Evolutionary conservation across 2,888 invertebrate species (phyloP).

Genomic region (Lamproptera curius): DNA sequence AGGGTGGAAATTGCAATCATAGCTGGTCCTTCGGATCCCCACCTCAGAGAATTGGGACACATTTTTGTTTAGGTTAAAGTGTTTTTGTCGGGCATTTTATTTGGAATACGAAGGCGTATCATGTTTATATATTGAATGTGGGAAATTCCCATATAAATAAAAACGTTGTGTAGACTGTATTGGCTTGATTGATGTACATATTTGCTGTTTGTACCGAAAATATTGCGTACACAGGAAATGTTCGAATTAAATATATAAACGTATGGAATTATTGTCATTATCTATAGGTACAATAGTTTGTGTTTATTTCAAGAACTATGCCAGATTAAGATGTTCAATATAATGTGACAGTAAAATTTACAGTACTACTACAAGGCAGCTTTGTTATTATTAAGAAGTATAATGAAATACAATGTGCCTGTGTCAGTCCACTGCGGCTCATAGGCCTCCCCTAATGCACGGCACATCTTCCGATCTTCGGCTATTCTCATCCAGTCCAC

Average conservation of each 20-base stretch:
- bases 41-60: slow-evolving; percentile 41
- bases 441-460: too few relatives aligned
- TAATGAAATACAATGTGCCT: too few relatives aligned
- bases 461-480: too few relatives aligned
- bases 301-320: too few relatives aligned
- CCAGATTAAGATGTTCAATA: too few relatives aligned
- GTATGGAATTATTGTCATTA: too few relatives aligned
- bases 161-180: slow-evolving; percentile 14
- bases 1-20: slow-evolving; percentile 26
- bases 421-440: too few relatives aligned
- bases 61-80: slow-evolving; percentile 44
- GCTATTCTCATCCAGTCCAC: too few relatives aligned
- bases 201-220: slow-evolving; percentile 4
- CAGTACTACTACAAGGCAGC: too few relatives aligned
- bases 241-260: neutral
- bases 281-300: too few relatives aligned
- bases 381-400: too few relatives aligned
- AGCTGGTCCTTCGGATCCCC: slow-evolving; percentile 19
- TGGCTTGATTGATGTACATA: slow-evolving; percentile 14
- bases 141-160: slow-evolving; percentile 20
- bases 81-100: slow-evolving; percentile 40
- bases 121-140: slow-evolving; percentile 37
- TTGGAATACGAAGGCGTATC: slow-evolving; percentile 32
- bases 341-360: too few relatives aligned
- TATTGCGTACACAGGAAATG: neutral